Conservation (phyloP, 2,888 invertebrate species). For the Cremastinae sp. region DNA sequence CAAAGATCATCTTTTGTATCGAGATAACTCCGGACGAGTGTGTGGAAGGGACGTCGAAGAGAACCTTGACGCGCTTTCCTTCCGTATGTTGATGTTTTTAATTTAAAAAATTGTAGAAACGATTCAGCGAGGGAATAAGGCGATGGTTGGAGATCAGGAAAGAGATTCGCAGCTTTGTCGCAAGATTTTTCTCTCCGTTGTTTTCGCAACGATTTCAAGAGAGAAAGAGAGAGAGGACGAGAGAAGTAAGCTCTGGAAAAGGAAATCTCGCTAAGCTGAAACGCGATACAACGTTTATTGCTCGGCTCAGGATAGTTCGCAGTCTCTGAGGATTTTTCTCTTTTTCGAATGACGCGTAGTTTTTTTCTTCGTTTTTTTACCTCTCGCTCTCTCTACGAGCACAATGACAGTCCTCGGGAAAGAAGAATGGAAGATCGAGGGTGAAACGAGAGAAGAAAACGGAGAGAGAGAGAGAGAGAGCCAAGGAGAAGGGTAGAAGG, state of each 20-base stretch:
- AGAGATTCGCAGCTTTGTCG: constrained; percentile 35
- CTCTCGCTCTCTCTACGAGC: constrained; percentile 11
- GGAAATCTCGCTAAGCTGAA: constrained; percentile 18
- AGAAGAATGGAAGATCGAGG: constrained; percentile 1
- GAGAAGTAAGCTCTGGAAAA: background rate
- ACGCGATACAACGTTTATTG: constrained; percentile 53
- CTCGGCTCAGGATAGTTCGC: constrained; percentile 40
- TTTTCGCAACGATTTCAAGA: constrained; percentile 4
- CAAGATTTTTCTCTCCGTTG: constrained; percentile 20
- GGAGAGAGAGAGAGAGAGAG: no score
- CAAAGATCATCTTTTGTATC: no score
- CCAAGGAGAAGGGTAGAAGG: constrained; percentile 14
- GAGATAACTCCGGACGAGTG: background rate
- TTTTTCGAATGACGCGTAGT: constrained; percentile 52
- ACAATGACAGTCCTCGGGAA: background rate
- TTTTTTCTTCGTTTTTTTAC: background rate
- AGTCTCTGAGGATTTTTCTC: constrained; percentile 41
- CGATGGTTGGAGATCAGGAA: constrained; percentile 13
- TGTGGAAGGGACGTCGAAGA: background rate
- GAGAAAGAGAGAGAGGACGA: constrained; percentile 9
- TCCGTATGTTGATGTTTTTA: no score
- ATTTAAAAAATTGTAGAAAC: no score
- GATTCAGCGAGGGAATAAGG: constrained; percentile 1
- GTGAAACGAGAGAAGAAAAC: background rate
- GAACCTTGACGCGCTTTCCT: background rate